phyloP scores from a whole-genome alignment of 2,888 invertebrate species.

The Gryllus longicercus region DNA sequence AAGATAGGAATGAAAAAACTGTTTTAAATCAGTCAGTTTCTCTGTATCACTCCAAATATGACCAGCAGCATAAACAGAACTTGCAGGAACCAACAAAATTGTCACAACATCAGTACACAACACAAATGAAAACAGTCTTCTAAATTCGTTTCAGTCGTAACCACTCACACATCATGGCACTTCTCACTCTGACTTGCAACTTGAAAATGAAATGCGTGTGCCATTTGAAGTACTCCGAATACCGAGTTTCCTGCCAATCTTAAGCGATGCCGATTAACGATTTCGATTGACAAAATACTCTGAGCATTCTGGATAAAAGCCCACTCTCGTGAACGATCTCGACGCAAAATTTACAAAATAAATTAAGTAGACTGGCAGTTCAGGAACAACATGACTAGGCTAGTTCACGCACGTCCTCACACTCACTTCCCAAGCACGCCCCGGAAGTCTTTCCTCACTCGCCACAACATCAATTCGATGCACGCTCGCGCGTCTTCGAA shows the following conservation, averaged over 20 bases:
- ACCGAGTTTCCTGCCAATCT: no score
- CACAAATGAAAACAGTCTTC: not conserved
- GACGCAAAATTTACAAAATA: not conserved
- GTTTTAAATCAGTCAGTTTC: no score
- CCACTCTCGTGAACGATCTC: no score
- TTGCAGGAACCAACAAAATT: not conserved
- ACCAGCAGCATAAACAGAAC: not conserved
- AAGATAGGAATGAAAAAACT: not conserved
- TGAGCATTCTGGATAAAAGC: no score
- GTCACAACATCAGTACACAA: not conserved
- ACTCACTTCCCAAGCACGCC: slow-evolving; percentile 40
- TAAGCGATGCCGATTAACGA: no score
- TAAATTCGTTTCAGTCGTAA: not conserved
- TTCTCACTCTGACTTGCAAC: not conserved
- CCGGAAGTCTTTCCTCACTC: slow-evolving; percentile 58
- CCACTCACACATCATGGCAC: not conserved
- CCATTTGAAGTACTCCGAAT: no score
- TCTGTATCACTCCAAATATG: not conserved
- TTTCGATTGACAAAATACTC: no score
- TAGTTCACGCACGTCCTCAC: not conserved
- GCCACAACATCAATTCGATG: slow-evolving; percentile 82
- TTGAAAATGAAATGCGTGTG: not conserved
- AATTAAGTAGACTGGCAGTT: slow-evolving; percentile 17
- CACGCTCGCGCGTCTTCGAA: slow-evolving; percentile 89
- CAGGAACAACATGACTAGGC: slow-evolving; percentile 8